Evolutionary conservation across 2,113 vertebrate species (phyloP).

Genomic region (Sceloporus undulatus): DNA sequence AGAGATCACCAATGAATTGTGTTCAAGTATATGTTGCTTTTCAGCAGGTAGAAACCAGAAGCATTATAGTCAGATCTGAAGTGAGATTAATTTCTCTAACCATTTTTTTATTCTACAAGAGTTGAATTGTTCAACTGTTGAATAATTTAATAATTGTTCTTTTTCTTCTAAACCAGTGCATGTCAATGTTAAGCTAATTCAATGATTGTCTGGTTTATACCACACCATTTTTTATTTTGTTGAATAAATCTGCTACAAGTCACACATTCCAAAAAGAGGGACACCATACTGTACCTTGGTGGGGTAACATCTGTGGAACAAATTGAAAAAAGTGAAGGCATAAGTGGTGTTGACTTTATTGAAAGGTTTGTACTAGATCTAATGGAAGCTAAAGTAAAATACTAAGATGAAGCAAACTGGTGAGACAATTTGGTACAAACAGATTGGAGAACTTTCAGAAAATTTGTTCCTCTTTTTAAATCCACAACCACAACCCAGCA

Average conservation of each 20-base stretch:
- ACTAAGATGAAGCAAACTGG: neutral
- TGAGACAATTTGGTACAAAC: neutral
- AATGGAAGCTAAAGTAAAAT: neutral
- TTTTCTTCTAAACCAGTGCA: neutral
- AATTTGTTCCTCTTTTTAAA: neutral
- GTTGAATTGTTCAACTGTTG: no score
- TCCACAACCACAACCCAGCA: no score
- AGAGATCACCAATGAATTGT: no score
- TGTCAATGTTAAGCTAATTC: neutral
- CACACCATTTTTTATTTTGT: neutral
- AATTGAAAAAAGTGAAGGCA: neutral
- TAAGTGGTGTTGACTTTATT: neutral
- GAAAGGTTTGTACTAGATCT: neutral
- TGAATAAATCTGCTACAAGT: neutral
- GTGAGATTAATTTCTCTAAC: no score
- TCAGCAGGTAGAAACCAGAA: no score
- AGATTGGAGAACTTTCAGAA: neutral
- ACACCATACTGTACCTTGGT: neutral
- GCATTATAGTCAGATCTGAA: no score
- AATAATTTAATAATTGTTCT: no score
- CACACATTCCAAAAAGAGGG: no score
- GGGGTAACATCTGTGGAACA: neutral
- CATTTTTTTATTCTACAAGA: no score
- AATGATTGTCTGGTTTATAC: neutral
- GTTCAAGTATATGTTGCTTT: no score